These are phyloP conservation scores for Cryptoprocta ferox DNA, from an alignment of 2,797 vertebrate genomes.

Conservation along the genomic window DNA sequence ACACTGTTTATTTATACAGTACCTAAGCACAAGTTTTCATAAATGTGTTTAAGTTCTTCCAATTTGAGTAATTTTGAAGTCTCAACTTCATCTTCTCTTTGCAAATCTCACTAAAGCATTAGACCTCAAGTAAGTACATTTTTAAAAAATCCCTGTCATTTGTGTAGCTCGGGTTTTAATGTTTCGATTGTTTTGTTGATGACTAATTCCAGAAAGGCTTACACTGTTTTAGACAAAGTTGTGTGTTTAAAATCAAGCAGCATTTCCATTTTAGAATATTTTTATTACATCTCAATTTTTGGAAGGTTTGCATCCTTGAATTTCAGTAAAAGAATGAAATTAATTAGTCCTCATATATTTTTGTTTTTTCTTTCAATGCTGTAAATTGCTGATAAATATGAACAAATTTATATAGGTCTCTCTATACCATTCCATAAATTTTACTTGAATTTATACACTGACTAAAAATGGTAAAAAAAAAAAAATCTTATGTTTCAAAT, in stretches of 20 bases:
- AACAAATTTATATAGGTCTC: background rate
- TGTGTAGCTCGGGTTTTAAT: constrained; percentile 37
- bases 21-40: constrained; percentile 63
- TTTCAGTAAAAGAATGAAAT: constrained; percentile 47
- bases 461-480: background rate
- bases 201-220: constrained; percentile 54
- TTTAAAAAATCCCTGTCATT: constrained; percentile 49
- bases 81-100: constrained; percentile 69
- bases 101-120: constrained; percentile 41
- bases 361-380: background rate
- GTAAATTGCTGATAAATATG: constrained; percentile 24
- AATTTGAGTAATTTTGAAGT: constrained; percentile 56
- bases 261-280: constrained; percentile 11
- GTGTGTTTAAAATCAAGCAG: constrained; percentile 49
- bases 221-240: constrained; percentile 50
- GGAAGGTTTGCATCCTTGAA: background rate
- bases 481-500: background rate
- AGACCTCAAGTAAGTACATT: constrained; percentile 14
- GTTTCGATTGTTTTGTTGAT: constrained; percentile 55
- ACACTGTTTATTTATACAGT: constrained; percentile 71
- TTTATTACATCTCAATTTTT: background rate
- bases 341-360: background rate
- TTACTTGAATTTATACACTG: background rate
- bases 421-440: background rate
- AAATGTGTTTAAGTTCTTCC: constrained; percentile 69